Evolutionary conservation across 1,140 invertebrate genomes (phyloP).

Genomic region (Oreohelix idahoensis): DNA sequence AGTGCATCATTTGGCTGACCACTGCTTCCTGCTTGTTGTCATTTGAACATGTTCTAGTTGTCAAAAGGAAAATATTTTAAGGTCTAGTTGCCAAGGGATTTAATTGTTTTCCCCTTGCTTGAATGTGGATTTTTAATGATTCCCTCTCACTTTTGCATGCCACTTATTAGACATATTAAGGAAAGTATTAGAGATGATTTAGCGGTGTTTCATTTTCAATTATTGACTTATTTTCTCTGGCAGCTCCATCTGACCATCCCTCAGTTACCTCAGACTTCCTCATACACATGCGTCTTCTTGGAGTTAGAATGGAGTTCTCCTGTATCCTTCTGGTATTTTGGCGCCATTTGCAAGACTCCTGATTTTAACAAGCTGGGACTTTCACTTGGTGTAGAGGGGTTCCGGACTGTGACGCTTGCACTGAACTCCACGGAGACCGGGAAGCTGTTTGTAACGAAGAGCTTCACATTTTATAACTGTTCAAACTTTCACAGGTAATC

Average conservation of each 20-base stretch:
- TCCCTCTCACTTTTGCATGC: too few species aligned
- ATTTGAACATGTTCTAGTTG: too few species aligned
- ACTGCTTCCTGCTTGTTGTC: too few species aligned
- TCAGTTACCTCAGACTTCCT: constrained; percentile 51
- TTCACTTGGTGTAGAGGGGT: constrained; percentile 48
- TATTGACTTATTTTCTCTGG: constrained; percentile 23
- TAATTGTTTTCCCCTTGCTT: too few species aligned
- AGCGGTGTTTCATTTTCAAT: too few species aligned
- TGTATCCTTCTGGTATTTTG: constrained; percentile 51
- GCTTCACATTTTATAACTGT: constrained; percentile 63
- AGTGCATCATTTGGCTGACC: too few species aligned
- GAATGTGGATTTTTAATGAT: too few species aligned
- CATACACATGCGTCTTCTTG: constrained; percentile 61
- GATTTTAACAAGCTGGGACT: constrained; percentile 49
- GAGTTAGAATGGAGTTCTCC: constrained; percentile 49
- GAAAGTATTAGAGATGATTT: too few species aligned
- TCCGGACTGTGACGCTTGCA: constrained; percentile 55
- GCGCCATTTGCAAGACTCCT: constrained; percentile 54
- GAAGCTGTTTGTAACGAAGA: constrained; percentile 57
- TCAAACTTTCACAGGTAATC: constrained; percentile 57
- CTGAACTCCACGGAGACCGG: constrained; percentile 61
- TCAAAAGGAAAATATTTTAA: too few species aligned
- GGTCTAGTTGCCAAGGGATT: too few species aligned
- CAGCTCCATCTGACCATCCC: constrained; percentile 60
- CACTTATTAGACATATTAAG: too few species aligned